These are phyloP conservation scores for Coilia nasus DNA, from an alignment of 2,797 vertebrate species.

Conservation along the genomic window DNA sequence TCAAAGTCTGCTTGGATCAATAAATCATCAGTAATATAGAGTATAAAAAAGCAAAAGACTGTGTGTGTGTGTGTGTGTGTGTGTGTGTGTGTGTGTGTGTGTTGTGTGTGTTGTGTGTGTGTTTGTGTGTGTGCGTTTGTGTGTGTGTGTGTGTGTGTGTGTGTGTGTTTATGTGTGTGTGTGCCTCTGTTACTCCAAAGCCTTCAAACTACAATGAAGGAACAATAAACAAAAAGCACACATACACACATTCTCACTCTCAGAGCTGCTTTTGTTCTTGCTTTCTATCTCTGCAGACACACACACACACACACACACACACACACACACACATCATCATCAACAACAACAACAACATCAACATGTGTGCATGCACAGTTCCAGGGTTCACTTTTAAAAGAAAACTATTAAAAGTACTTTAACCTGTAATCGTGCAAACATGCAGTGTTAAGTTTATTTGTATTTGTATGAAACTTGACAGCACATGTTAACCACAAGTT, in stretches of 20 bases:
- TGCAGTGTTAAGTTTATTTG: too few species aligned
- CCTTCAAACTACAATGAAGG: constrained; percentile 5
- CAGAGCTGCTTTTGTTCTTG: too few species aligned
- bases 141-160: constrained; percentile 5
- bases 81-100: neutral
- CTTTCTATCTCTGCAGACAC: too few species aligned
- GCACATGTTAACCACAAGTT: too few species aligned
- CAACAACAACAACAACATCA: too few species aligned
- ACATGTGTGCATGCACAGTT: too few species aligned
- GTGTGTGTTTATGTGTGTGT: neutral
- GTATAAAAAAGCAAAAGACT: constrained; percentile 23
- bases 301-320: too few species aligned
- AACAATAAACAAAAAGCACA: neutral
- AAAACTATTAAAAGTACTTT: too few species aligned
- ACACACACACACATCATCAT: too few species aligned
- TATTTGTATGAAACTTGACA: too few species aligned
- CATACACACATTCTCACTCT: neutral
- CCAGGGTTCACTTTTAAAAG: too few species aligned
- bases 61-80: constrained; percentile 14
- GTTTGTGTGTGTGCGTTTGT: constrained; percentile 2
- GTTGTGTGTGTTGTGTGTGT: constrained; percentile 8
- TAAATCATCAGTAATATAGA: constrained; percentile 2
- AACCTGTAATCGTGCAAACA: too few species aligned
- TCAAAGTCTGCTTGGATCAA: constrained; percentile 47
- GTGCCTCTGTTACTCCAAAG: neutral